Evolutionary conservation across 2,113 vertebrate species (phyloP).

Genomic region (Paradisaea rubra): DNA sequence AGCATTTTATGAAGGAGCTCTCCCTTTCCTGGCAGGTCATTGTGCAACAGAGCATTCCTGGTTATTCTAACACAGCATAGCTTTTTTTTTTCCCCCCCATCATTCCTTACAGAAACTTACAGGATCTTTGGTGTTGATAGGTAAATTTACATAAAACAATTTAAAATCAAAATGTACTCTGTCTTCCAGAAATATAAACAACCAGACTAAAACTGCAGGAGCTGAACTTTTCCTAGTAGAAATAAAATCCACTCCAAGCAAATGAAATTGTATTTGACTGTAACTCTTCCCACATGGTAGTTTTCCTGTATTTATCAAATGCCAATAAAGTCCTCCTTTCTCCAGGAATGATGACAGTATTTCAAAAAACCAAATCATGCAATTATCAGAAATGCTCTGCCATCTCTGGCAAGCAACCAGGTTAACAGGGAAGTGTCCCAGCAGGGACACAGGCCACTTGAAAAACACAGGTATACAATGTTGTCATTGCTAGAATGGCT

Average conservation of each 20-base stretch:
- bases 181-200: not conserved
- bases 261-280: not conserved
- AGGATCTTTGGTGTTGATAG: not conserved
- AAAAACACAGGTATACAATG: not conserved
- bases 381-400: not conserved
- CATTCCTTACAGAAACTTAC: not conserved
- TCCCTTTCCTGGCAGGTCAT: not conserved
- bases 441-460: not conserved
- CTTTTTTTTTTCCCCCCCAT: rapidly evolving
- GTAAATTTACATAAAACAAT: not conserved
- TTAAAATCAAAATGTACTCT: not conserved
- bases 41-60: not conserved
- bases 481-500: not conserved
- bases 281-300: not conserved
- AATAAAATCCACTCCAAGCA: not conserved
- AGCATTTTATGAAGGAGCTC: not conserved
- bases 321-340: not conserved
- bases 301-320: not conserved
- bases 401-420: not conserved
- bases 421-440: not conserved
- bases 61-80: not conserved
- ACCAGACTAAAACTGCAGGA: not conserved
- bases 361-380: not conserved
- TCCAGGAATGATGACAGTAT: not conserved
- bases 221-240: not conserved